These are phyloP conservation scores for Cichlasoma orientale DNA, from an alignment of 2,797 vertebrate genomes.

Conservation along the genomic window DNA sequence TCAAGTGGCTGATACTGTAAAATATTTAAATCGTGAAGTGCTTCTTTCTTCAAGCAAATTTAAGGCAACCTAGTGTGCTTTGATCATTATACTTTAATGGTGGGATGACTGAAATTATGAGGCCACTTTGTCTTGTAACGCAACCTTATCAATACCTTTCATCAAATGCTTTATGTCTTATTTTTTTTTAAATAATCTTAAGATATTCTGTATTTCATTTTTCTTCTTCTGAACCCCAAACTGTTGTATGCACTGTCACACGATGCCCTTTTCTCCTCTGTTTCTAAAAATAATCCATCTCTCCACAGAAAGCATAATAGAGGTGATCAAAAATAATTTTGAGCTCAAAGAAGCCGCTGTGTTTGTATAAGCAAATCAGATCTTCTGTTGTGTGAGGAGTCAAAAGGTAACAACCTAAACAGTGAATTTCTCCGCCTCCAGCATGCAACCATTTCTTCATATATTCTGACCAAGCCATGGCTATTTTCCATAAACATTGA, in stretches of 20 bases:
- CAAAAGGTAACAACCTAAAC: slow-evolving; percentile 18
- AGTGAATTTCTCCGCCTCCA: slow-evolving; percentile 6
- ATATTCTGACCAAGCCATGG: slow-evolving; percentile 44
- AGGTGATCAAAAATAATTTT: slow-evolving; percentile 41
- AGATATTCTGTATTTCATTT: slow-evolving; percentile 17
- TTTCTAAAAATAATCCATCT: slow-evolving; percentile 43
- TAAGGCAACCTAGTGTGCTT: slow-evolving; percentile 39
- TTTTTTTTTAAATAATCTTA: slow-evolving; percentile 11
- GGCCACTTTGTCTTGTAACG: slow-evolving; percentile 23
- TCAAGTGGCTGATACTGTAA: slow-evolving; percentile 25
- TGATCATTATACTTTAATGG: slow-evolving; percentile 51
- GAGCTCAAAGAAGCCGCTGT: slow-evolving; percentile 29
- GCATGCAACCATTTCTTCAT: background rate
- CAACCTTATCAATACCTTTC: slow-evolving; percentile 37
- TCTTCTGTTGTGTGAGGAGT: slow-evolving; percentile 14
- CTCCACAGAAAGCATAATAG: slow-evolving; percentile 40
- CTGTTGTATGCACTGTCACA: slow-evolving; percentile 3
- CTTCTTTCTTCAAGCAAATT: slow-evolving; percentile 43
- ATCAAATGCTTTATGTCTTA: slow-evolving; percentile 32
- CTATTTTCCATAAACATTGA: slow-evolving; percentile 60
- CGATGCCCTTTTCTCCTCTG: slow-evolving; percentile 10
- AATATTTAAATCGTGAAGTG: slow-evolving; percentile 36
- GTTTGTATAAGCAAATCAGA: slow-evolving; percentile 24
- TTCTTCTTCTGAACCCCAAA: slow-evolving; percentile 31
- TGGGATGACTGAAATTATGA: slow-evolving; percentile 35